Evolutionary conservation across 2,888 invertebrate genomes (phyloP), one percentile per base, ranked within the genome.

Genomic region (Agelastica alni): DNA sequence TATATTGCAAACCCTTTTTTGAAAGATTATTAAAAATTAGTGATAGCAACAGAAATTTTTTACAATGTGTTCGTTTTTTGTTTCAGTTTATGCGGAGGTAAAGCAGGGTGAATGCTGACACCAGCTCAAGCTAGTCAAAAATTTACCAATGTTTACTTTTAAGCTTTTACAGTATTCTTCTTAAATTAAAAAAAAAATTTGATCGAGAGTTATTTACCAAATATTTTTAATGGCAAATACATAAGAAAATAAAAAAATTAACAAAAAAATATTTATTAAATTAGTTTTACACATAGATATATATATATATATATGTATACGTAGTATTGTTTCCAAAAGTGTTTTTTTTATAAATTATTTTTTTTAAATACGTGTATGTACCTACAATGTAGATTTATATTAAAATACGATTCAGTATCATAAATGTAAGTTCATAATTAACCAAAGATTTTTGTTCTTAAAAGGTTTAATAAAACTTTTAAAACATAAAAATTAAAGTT

Each of bases 41-140:
- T 26, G 10, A 4, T 13, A 26, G 10, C 4, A 26, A 13, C n/a
- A 12, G 12, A 41, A 41, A 41, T 14, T 10, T 5, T 31, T 7
- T 7, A 31, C 6, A 22, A 22, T 22, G 4, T 22, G 7, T 2
- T 37, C 22, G 4, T 18, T 41, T 52, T 58, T 56, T 58, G 42
- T 68, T 81, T 77, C 78, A 83, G 82, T 80, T 78, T 83, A 81
- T 68, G 83, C 81, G 46, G 80, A 82, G 62, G 80, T 82, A 10
- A 81, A 81, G 66, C 72, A 80, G 47, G 83, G 82, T 17, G 82
- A 81, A 70, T 83, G 83, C 74, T 83, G 61, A 64, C 52, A 46
- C 14, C 37, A 30, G 31, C 42, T 32, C n/a, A 31, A 10, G 31
- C 48, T 42, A 31, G 31, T 39, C 12, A 47, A 16, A 28, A 30